Evolutionary conservation across 2,888 invertebrate species (phyloP).

Genomic region (Diploptera punctata): DNA sequence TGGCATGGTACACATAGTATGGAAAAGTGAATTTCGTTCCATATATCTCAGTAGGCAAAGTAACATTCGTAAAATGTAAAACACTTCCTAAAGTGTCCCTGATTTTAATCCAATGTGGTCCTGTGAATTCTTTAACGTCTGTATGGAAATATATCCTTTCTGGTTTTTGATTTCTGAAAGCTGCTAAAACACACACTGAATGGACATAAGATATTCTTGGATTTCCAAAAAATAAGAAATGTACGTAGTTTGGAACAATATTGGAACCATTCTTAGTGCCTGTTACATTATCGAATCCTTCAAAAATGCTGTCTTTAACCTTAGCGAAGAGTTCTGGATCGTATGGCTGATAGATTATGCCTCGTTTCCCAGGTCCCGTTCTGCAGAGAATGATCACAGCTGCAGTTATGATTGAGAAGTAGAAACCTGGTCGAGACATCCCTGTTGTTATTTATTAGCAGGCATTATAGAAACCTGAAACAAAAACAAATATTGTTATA

Average conservation of each 20-base stretch:
- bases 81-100: not conserved
- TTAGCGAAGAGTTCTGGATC: constrained; percentile 1
- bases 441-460: no score
- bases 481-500: no score
- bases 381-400: no score
- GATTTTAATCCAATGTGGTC: not conserved
- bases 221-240: constrained; percentile 3
- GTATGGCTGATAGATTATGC: not conserved
- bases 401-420: no score
- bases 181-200: constrained; percentile 19
- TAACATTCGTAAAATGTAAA: not conserved
- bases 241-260: constrained; percentile 13
- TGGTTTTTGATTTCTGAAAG: constrained; percentile 11
- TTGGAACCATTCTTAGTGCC: not conserved
- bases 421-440: no score
- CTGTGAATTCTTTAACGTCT: not conserved
- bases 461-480: no score
- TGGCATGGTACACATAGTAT: not conserved
- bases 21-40: not conserved
- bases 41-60: not conserved
- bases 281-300: constrained; percentile 10
- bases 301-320: not conserved
- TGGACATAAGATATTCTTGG: not conserved
- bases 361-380: no score
- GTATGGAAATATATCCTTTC: constrained; percentile 9